Evolutionary conservation across 2,888 invertebrate species (phyloP), one percentile per base, ranked within the genome.

Genomic region (Watsonalla cultraria): DNA sequence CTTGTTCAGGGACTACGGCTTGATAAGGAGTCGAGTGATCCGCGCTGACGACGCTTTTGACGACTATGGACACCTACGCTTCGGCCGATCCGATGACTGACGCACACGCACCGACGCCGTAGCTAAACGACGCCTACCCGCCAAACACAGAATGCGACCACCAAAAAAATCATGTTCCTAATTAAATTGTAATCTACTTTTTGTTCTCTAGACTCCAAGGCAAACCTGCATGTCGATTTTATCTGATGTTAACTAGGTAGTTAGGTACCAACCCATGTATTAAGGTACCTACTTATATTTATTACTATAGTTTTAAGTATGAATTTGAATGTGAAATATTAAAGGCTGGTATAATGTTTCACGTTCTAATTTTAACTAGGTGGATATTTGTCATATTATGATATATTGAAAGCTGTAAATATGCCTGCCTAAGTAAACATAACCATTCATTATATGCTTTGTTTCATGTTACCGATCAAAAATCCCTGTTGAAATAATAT

Each of bases 1-100:
- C 9, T 56, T 80, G 64, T 91, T 92, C 64, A 92, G 93, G 47
- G 94, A 94, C 72, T 94, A 93, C 63, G 93, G 91, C 0, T 85
- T 94, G 71, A 82, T 93, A 75, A 70, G 80, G 24, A 75, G 64
- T 42, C 74, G 82, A 33, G 65, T 70, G 0, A 72, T 71, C 2
- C 73, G 85, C 65, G 90, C 93, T 1, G 94, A 94, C 45, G 94
- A 94, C 56, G 89, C 92, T 15, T 95, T 94, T 63, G 95, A 95
- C 62, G 95, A 95, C 73, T 95, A 95, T 65, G 95, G 95, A 0
- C 95, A 95, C 68, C 90, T 95, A 86, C 84, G 95, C 58, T 95
- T 95, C 68, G 95, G 95, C 9, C 90, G 94, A 58, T 92, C 92
- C 54, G 91, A 90, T 39, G 85, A 87, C 70, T 88, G 87, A 88